Percentiles rank a stretch among this genome's conserved stretches.
Conservation (phyloP, 2,113 vertebrate species). For the Cepphus grylle region DNA sequence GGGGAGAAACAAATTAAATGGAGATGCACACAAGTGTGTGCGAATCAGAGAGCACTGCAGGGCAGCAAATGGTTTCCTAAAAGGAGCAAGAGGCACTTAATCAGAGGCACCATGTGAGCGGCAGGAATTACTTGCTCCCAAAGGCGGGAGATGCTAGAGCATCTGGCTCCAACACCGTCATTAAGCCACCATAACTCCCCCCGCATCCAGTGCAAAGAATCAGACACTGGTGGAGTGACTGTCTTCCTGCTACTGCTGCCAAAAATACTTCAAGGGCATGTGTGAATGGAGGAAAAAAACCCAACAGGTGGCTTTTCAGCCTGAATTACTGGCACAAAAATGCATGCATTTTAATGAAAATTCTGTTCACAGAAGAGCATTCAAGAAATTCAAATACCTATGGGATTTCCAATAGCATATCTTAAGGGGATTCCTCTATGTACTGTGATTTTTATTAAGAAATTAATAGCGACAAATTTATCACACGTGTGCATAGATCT, state of each 20-base stretch:
- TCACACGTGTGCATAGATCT: background rate
- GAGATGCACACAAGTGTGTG: background rate
- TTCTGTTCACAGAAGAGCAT: background rate
- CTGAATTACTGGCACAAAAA: background rate
- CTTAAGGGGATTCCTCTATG: background rate
- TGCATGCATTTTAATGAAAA: background rate
- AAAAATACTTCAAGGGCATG: background rate
- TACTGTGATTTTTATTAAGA: background rate
- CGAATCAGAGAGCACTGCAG: background rate
- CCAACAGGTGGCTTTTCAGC: background rate
- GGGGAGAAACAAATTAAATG: background rate
- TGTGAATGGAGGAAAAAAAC: background rate
- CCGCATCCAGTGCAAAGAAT: background rate
- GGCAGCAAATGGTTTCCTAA: background rate
- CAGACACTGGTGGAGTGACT: background rate
- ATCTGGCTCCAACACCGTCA: background rate
- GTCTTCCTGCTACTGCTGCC: background rate
- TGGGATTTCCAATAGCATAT: background rate
- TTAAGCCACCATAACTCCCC: background rate
- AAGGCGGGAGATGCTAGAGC: background rate
- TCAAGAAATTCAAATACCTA: background rate
- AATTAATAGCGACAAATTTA: background rate
- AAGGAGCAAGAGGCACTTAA: background rate
- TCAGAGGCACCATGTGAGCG: background rate
- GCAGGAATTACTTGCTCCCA: background rate